Conservation (phyloP, 2,113 vertebrate species). For the Dromas ardeola region DNA sequence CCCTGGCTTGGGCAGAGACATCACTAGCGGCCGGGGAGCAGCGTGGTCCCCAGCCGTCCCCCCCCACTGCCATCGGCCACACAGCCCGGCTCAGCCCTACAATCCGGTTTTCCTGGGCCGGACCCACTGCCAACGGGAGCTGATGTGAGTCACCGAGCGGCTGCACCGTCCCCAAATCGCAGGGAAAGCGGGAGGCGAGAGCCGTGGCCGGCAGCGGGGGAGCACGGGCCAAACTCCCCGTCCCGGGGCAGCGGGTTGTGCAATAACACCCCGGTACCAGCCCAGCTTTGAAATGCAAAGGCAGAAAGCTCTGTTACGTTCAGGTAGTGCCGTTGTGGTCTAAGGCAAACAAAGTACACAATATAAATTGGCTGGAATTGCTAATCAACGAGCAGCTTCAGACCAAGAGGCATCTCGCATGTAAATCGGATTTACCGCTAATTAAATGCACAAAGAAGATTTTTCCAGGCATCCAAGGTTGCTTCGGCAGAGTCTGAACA, state of each 20-base stretch:
- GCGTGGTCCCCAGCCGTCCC: rapidly evolving
- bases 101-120: rapidly evolving
- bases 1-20: rapidly evolving
- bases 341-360: not conserved
- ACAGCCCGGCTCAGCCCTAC: rapidly evolving
- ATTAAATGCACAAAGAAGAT: conserved; percentile 54
- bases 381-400: conserved; percentile 6
- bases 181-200: not conserved
- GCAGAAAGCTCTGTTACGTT: not conserved
- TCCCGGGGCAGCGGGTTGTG: not conserved
- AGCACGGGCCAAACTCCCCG: not conserved
- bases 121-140: not conserved
- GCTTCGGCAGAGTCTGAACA: conserved; percentile 30
- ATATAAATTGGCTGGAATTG: not conserved
- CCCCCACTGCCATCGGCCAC: rapidly evolving
- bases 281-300: conserved; percentile 61
- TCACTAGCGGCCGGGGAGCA: rapidly evolving
- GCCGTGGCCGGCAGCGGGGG: not conserved
- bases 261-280: not conserved
- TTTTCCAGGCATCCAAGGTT: conserved; percentile 46
- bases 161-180: not conserved
- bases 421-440: conserved; percentile 11
- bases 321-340: not conserved
- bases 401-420: conserved; percentile 49
- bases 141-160: rapidly evolving